Base-by-base conservation (phyloP, 1,140 invertebrate genomes). In the Melipona quadrifasciata region DNA sequence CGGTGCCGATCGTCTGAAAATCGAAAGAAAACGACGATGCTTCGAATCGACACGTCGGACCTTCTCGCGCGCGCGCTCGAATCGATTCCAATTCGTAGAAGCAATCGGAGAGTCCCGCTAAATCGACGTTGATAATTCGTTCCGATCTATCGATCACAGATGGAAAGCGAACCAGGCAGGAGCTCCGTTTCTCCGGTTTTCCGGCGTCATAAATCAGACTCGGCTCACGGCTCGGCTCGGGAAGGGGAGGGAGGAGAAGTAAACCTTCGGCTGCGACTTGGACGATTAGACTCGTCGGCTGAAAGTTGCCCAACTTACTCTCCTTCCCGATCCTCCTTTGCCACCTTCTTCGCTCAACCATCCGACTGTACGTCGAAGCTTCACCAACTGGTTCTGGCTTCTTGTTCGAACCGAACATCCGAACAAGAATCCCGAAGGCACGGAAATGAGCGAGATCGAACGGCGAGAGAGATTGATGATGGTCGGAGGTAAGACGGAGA, bases 271-370 rank as follows among this genome's bases (percentile, higher is more conserved):
- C 68, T 78, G 83, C 68, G 85, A 86, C 87, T 90, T 85, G 17
- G 70, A 80, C 87, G 87, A 90, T 90, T 90, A 90, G 87, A 90
- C 85, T 85, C 81, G 87, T 86, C 79, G 81, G 68, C 74, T 82
- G 79, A 84, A 90, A 90, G 81, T 90, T 90, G 79, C n/a, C 47
- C 47, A 89, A 90, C 80, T 90, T 90, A 85, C 85, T 47, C 73
- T 74, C 34, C 58, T 68, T 70, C 77, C 64, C 61, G 65, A 65
- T 79, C 80, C 39, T 81, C 61, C 87, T 79, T 81, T 67, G 64
- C 77, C 81, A 76, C 70, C 85, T 86, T 84, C 87, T 81, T 87
- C 84, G 76, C 86, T 89, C 83, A 86, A 89, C 75, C 68, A 82
- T 67, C 65, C 84, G 51, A 80, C 71, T 71, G 65, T 72, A 71